A percentile compares a stretch with the other conserved stretches of the same genome.
phyloP scores from a whole-genome alignment of 1,140 invertebrate species.

The Pseudobourletiella spinata region DNA sequence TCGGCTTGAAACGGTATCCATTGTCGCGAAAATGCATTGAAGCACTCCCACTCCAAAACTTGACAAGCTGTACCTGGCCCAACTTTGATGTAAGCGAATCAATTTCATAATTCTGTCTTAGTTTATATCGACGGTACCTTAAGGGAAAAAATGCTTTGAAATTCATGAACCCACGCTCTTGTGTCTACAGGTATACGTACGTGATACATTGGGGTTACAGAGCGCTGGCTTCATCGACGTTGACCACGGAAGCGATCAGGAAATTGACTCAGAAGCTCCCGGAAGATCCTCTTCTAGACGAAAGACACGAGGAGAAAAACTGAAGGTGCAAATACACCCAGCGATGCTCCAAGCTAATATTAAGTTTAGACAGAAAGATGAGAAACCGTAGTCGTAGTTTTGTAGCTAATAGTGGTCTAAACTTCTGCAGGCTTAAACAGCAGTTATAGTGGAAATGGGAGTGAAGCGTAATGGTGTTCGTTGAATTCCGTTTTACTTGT shows the following conservation, averaged over 20 bases:
- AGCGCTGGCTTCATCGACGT: not conserved
- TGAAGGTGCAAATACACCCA: not conserved
- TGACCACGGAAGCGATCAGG: not conserved
- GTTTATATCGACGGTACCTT: too few species aligned
- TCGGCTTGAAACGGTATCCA: conserved; percentile 23
- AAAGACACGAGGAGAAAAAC: not conserved
- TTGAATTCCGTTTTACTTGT: too few species aligned
- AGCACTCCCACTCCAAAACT: not conserved
- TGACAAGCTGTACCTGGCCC: conserved; percentile 7
- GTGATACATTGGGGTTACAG: not conserved
- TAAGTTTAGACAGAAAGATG: not conserved
- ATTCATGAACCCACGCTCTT: too few species aligned
- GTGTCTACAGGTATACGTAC: not conserved
- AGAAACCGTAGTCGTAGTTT: not conserved
- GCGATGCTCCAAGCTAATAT: not conserved
- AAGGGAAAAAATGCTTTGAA: too few species aligned
- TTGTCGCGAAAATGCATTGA: conserved; percentile 10
- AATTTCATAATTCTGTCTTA: too few species aligned
- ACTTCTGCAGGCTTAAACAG: too few species aligned
- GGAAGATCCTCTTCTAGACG: not conserved
- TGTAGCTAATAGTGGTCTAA: not conserved
- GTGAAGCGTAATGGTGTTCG: too few species aligned
- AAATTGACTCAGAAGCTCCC: not conserved
- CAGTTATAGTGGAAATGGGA: too few species aligned
- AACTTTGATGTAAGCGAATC: conserved; percentile 12